Percentiles rank a stretch among this genome's conserved stretches.
These are phyloP conservation scores for Entomobrya multifasciata DNA, from an alignment of 2,888 invertebrate genomes.

Conservation along the genomic window DNA sequence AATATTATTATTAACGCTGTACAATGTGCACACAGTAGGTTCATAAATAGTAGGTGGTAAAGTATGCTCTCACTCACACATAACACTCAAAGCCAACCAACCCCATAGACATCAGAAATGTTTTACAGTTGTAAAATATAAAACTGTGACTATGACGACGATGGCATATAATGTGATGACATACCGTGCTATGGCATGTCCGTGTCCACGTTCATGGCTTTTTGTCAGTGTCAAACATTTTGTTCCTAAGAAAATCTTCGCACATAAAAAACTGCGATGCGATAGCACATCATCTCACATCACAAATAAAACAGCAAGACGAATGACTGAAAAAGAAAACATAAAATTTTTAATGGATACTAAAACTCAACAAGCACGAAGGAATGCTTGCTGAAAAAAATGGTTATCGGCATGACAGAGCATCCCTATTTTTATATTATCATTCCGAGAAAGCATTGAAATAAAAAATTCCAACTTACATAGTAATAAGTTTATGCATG, in stretches of 20 bases:
- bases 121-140: too few relatives aligned
- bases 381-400: slow-evolving; percentile 23
- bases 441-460: slow-evolving; percentile 31
- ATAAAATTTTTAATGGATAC: slow-evolving; percentile 67
- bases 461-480: too few relatives aligned
- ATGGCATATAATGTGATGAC: slow-evolving; percentile 1
- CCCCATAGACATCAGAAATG: too few relatives aligned
- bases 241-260: slow-evolving; percentile 22
- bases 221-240: slow-evolving; percentile 33
- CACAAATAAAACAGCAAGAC: slow-evolving; percentile 30
- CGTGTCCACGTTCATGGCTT: too few relatives aligned
- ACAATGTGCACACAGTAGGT: slow-evolving; percentile 16
- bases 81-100: too few relatives aligned
- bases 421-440: background rate
- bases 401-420: background rate
- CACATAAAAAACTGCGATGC: too few relatives aligned
- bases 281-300: slow-evolving; percentile 11
- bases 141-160: background rate
- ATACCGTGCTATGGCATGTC: background rate
- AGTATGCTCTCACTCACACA: slow-evolving; percentile 15
- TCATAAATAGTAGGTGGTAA: slow-evolving; percentile 51
- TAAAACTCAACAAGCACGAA: background rate
- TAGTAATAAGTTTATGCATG: too few relatives aligned
- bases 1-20: background rate
- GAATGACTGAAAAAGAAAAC: slow-evolving; percentile 16